Evolutionary conservation across 2,797 vertebrate genomes (phyloP).

Genomic region (Ispidina picta): DNA sequence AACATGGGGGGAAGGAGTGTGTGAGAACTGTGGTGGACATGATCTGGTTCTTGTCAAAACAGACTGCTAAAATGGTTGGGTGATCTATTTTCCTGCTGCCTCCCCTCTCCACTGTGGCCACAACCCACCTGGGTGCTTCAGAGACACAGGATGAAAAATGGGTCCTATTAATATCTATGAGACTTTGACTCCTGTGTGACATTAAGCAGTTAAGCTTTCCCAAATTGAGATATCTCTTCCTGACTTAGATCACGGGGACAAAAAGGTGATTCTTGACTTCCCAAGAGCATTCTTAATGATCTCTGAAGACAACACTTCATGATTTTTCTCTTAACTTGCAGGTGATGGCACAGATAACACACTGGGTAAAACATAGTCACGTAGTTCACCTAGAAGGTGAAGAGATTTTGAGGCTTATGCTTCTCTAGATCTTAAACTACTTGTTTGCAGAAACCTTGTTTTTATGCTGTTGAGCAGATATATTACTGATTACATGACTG

Average conservation of each 20-base stretch:
- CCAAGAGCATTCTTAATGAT: background rate
- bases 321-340: background rate
- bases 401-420: background rate
- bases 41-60: background rate
- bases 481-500: background rate
- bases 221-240: background rate
- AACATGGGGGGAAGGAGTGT: background rate
- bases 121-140: background rate
- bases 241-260: background rate
- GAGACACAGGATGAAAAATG: background rate
- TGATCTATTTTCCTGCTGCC: background rate
- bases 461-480: background rate
- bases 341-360: background rate
- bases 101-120: background rate
- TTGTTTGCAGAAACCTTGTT: background rate
- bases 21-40: background rate
- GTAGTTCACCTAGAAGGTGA: background rate
- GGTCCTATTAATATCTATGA: background rate
- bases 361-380: background rate
- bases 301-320: background rate
- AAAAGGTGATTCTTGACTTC: background rate
- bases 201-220: background rate
- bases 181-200: background rate
- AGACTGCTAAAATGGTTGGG: background rate
- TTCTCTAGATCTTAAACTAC: background rate